Conservation (phyloP, 2,797 vertebrate genomes). For the Peromyscus nudipes region DNA sequence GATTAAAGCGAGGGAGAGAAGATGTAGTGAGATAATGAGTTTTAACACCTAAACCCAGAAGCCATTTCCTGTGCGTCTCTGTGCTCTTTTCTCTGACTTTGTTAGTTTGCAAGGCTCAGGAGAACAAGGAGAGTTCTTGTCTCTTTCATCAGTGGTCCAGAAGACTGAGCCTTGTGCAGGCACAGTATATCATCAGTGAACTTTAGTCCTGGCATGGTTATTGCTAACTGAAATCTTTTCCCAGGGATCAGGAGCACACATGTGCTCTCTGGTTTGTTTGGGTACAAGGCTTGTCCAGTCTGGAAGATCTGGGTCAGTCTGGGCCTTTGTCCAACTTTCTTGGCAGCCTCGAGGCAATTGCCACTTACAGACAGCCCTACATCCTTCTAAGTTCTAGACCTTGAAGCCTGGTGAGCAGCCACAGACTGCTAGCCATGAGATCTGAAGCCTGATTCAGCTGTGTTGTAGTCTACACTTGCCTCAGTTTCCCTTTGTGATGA, state of each 20-base stretch:
- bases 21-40: not conserved
- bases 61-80: not conserved
- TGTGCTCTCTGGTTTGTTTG: not conserved
- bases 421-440: not conserved
- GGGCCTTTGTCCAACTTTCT: not conserved
- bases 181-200: not conserved
- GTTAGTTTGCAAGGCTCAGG: not conserved
- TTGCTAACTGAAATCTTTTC: not conserved
- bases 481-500: not conserved
- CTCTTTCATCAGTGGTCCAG: not conserved
- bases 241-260: not conserved
- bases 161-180: not conserved
- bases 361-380: not conserved
- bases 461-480: not conserved
- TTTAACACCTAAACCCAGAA: not conserved
- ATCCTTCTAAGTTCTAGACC: not conserved
- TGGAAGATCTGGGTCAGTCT: not conserved
- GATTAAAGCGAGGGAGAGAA: slow-evolving; percentile 10
- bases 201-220: not conserved
- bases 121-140: not conserved
- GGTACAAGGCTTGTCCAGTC: not conserved
- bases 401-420: not conserved
- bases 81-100: not conserved
- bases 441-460: not conserved
- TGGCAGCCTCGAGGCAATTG: not conserved